A percentile compares a stretch with the other conserved stretches of the same genome.
Conservation (phyloP, 2,113 vertebrate genomes). For the Toxotes chatareus region DNA sequence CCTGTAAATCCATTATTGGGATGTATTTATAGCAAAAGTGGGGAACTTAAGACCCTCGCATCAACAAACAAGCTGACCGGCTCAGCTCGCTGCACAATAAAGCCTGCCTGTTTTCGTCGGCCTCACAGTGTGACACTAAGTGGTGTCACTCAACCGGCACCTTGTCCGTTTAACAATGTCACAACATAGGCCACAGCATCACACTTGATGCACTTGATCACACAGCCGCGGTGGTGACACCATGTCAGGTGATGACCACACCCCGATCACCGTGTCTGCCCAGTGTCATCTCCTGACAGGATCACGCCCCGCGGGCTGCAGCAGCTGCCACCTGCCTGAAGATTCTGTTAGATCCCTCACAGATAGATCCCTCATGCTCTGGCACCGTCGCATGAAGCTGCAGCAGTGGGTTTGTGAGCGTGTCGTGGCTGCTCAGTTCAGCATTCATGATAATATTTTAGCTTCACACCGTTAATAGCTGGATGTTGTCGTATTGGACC, state of each 20-base stretch:
- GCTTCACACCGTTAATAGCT: background rate
- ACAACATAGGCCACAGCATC: conserved; percentile 62
- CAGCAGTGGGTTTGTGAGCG: background rate
- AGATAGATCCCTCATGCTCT: background rate
- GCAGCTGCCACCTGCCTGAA: conserved; percentile 54
- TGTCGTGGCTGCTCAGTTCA: background rate
- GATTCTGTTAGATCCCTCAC: conserved; percentile 2
- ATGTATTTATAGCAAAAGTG: conserved; percentile 42
- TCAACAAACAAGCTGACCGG: conserved; percentile 52
- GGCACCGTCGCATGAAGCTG: background rate
- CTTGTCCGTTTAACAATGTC: conserved; percentile 63
- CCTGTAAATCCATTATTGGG: conserved; percentile 47
- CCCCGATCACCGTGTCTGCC: conserved; percentile 3
- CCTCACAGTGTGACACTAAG: conserved; percentile 49
- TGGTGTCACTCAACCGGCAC: conserved; percentile 58
- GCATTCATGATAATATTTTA: background rate
- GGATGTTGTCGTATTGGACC: background rate
- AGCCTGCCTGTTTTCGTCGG: conserved; percentile 41
- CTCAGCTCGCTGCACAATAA: conserved; percentile 44
- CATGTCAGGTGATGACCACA: conserved; percentile 35
- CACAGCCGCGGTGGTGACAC: conserved; percentile 42
- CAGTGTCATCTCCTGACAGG: conserved; percentile 49
- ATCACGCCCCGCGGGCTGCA: conserved; percentile 45
- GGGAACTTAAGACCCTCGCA: conserved; percentile 25
- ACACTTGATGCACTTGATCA: too few species aligned